Evolutionary conservation across 2,888 invertebrate species (phyloP), one percentile per base, ranked within the genome.

Genomic region (Aelia acuminata): DNA sequence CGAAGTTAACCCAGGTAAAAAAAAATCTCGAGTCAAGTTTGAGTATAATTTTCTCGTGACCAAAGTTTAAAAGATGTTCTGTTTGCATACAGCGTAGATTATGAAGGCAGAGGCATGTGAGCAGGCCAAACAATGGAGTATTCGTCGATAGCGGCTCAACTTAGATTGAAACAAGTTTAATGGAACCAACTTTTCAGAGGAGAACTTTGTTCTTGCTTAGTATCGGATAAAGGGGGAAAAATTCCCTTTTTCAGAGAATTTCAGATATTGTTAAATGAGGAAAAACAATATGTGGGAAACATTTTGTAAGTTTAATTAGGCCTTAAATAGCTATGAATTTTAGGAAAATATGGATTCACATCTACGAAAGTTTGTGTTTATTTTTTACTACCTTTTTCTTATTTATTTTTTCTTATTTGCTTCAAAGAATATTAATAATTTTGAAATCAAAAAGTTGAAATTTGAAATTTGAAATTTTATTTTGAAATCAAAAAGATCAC

Each of bases 81-180:
- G 18, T 63, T 31, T 63, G 63, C 7, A 4, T 70, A 70, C 63
- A 70, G 0, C 26, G 7, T 70, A 4, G 15, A 31, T 70, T 31
- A 5, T 35, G 63, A 15, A 63, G 31, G 63, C 31, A 31, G 63
- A 20, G 35, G 63, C 4, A 70, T 70, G 63, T 70, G 63, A 18
- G 63, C 35, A 5, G 31, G 35, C 7, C 63, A 70, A 70, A 70
- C 63, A 70, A 35, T 70, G 63, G 63, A 70, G 18, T 70, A 70
- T 35, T 70, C 31, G 7, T 35, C 63, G 63, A 70, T 35, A 35
- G 31, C 31, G 35, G 63, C 63, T 70, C 63, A 70, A 70, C 63
- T 70, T 70, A 70, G 63, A 70, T 70, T 70, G 63, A 70, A 70
- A 70, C 63, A 35, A 63, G 31, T 70, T 70, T 70, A 70, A 70